Evolutionary conservation across 1,140 invertebrate genomes (phyloP), one percentile per base, ranked within the genome.

Genomic region (Dinothrombium tinctorium): DNA sequence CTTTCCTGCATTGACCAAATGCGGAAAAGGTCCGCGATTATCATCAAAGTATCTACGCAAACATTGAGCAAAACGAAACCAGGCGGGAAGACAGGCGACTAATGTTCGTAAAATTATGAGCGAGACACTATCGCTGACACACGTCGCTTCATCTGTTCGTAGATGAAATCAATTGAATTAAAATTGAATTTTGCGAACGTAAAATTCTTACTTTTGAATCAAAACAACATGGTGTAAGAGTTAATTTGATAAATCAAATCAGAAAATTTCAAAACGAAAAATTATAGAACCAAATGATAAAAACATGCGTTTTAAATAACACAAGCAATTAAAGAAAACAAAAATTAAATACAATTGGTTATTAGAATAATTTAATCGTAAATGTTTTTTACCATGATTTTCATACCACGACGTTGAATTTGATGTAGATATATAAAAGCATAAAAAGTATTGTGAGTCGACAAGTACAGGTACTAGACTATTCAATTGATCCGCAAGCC

Each of bases 401-500:
- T 19, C 20, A 36, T 36, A 36, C 33, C 33, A 36, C 19, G 17
- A 12, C 12, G 19, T 22, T 15, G 51, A 49, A 23, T 19, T 25
- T 15, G 17, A 24, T 4, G 56, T 51, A 19, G 53, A 60, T 2
- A 57, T 45, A 39, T 64, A 70, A 50, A 64, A 71, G 50, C 68
- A 71, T 15, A 82, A 58, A 40, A 95, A 71, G 60, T 81, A 98
- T 49, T 96, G 82, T 50, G 96, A 75, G 61, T 99, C 94, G 2
- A 87, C 59, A 41, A 99, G 72, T 2, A 81, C 76, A 0, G 74
- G 76, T 1, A 73, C 74, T 32, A 98, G 64, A 46, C 84, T 94
- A 55, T 94, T 98, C 47, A 96, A 66, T 58, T 99, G 94, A 67
- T 99, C 94, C 23, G 86, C 92, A 50, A 99, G 68, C 94, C 94